These are phyloP conservation scores for Beroe forskalii DNA, from an alignment of 37 sponge, comb jelly and placozoan genomes.

Conservation along the genomic window DNA sequence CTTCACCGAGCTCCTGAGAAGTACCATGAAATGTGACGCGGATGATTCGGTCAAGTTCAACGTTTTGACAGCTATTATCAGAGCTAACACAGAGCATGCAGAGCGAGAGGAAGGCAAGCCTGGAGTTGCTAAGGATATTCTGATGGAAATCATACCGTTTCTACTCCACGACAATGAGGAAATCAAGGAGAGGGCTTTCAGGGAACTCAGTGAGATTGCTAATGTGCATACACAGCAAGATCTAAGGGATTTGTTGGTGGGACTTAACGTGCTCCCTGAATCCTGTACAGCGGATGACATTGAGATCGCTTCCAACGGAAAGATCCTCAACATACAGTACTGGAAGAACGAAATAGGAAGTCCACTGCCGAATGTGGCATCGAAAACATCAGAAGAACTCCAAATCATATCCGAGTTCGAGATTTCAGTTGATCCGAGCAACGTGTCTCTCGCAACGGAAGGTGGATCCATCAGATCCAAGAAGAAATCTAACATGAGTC, in stretches of 20 bases:
- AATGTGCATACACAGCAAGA: slow-evolving; percentile 36
- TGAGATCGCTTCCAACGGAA: not conserved
- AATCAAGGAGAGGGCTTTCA: slow-evolving; percentile 20
- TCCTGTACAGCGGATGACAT: not conserved
- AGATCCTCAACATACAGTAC: slow-evolving; percentile 43
- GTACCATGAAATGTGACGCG: slow-evolving; percentile 1
- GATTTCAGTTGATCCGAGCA: slow-evolving; percentile 13
- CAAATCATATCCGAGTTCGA: slow-evolving; percentile 57
- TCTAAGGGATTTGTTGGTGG: slow-evolving; percentile 23
- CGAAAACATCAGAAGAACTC: slow-evolving; percentile 45
- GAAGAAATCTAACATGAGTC: not conserved
- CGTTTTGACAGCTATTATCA: not conserved
- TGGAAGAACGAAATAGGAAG: slow-evolving; percentile 52
- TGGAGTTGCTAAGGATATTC: not conserved
- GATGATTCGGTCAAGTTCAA: slow-evolving; percentile 4
- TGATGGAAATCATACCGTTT: slow-evolving; percentile 56
- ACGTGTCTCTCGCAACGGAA: not conserved
- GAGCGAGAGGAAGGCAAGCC: not conserved
- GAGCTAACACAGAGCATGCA: not conserved
- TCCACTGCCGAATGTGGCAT: not conserved
- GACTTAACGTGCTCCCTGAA: not conserved
- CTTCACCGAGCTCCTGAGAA: slow-evolving; percentile 23
- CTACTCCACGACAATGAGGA: slow-evolving; percentile 42
- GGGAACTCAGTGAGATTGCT: slow-evolving; percentile 13
- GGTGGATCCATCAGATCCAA: not conserved